Evolutionary conservation across 1,140 invertebrate genomes (phyloP), one percentile per base, ranked within the genome.

Genomic region (Dinothrombium tinctorium): DNA sequence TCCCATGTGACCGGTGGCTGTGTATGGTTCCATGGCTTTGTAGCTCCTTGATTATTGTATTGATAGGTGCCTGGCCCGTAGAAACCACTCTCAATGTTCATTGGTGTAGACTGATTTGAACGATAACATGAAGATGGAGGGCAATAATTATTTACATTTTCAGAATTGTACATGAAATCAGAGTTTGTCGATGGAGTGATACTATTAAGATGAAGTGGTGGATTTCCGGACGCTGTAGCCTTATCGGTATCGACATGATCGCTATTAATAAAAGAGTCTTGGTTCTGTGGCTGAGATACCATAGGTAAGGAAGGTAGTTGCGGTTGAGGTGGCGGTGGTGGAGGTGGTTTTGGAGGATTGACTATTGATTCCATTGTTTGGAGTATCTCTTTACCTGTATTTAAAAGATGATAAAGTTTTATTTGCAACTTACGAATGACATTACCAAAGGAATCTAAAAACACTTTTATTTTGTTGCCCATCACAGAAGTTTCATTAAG

Each of bases 401-500:
- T 2, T 11, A 33, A 15, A 33, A 33, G n/a, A 41, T 20, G 9
- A 9, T 12, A 28, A 15, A 40, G 23, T 14, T 6, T 33, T 29
- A 33, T 42, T 43, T 15, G 20, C 23, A 44, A 9, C 15, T 15
- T 12, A 3, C 14, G 21, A 8, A 37, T 11, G 14, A n/a, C 11
- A 12, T 40, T 43, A 46, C 45, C 41, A 17, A 43, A 44, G 9
- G 82, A 69, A 63, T 96, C 89, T 19, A 86, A 63, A 58, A 84
- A 83, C 3, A 94, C 87, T 49, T 71, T 73, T 42, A 95, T 65
- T 21, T 81, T 75, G 63, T 92, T 86, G 37, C 89, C 90, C 89
- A 95, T 95, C 7, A 95, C 83, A 40, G 86, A 86, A 37, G 81
- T 87, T 44, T 81, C 72, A 59, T 95, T 81, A 39, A 92, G 69